phyloP scores from a whole-genome alignment of 2,113 vertebrate genomes.

The Ivindomyrus marchei region DNA sequence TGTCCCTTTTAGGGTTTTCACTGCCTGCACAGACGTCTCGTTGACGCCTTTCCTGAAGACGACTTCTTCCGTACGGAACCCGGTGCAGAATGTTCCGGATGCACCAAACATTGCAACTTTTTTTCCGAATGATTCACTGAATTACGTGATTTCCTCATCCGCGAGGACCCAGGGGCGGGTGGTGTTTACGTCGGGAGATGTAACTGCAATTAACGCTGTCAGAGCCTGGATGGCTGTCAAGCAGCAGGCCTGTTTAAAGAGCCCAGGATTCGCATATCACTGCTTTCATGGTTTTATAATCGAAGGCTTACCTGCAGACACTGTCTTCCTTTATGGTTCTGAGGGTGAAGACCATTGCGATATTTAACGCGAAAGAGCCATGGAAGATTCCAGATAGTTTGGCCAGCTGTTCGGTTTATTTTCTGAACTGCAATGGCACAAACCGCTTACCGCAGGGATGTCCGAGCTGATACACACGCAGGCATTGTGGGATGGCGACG shows the following conservation, averaged over 20 bases:
- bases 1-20: neutral
- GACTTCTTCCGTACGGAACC: neutral
- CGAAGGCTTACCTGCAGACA: neutral
- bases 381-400: neutral
- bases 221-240: neutral
- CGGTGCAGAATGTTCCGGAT: neutral
- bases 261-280: neutral
- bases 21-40: neutral
- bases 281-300: neutral
- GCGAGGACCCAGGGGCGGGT: neutral
- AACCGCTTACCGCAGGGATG: neutral
- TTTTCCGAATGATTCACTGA: neutral
- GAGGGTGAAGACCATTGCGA: neutral
- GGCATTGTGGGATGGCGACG: neutral
- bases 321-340: neutral
- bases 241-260: neutral
- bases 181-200: conserved; percentile 1
- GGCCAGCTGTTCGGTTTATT: neutral
- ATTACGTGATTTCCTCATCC: neutral
- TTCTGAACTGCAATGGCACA: neutral
- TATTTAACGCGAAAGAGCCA: neutral
- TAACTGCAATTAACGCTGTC: neutral
- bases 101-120: neutral
- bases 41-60: neutral
- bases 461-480: neutral